Conservation (phyloP, 2,888 invertebrate species). For the Heliconius ismenius region DNA sequence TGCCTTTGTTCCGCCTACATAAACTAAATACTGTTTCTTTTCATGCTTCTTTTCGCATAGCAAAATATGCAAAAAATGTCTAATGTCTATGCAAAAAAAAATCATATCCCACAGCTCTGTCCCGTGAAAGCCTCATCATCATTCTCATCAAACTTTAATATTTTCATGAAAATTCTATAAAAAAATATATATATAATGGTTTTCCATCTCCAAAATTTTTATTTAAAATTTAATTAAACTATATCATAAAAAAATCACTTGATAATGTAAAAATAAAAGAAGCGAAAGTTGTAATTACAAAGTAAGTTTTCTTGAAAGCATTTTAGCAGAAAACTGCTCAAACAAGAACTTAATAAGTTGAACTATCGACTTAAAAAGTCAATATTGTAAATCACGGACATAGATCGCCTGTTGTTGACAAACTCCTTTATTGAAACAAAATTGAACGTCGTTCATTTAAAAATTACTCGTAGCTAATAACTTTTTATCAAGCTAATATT, state of each 20-base stretch:
- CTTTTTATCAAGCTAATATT: too few species aligned
- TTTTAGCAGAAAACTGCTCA: slow-evolving; percentile 4
- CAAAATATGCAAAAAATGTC: neutral
- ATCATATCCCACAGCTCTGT: neutral
- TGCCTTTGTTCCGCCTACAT: neutral
- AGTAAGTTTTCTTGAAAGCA: neutral
- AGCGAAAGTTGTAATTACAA: neutral
- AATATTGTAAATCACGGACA: slow-evolving; percentile 24
- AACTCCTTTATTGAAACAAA: slow-evolving; percentile 16
- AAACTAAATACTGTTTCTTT: neutral
- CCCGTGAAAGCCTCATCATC: neutral
- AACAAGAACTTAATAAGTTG: slow-evolving; percentile 9
- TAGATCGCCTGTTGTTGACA: slow-evolving; percentile 7
- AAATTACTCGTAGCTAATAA: too few species aligned
- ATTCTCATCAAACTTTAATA: too few species aligned
- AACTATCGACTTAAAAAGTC: slow-evolving; percentile 4
- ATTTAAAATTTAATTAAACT: neutral
- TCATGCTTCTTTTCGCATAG: neutral
- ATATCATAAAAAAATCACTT: neutral
- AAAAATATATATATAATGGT: neutral
- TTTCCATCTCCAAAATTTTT: neutral
- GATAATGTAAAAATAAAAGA: neutral
- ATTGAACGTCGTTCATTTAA: too few species aligned
- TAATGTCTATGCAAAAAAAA: too few species aligned
- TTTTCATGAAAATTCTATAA: neutral